Evolutionary conservation across 2,888 invertebrate genomes (phyloP).

Genomic region (Pyrgus malvae): DNA sequence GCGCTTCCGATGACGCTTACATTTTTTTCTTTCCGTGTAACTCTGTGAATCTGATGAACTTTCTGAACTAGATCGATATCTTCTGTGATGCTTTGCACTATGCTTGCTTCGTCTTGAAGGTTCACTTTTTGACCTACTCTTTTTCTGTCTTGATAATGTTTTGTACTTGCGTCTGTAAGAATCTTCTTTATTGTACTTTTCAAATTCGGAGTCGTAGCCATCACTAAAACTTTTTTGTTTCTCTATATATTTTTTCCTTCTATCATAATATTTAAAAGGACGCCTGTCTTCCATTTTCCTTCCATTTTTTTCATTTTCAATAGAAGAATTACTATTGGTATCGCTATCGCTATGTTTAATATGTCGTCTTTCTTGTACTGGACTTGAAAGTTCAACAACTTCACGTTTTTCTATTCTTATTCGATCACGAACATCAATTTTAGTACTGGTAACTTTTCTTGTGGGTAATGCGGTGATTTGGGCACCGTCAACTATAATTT

Average conservation of each 20-base stretch:
- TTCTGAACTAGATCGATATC: slow-evolving; percentile 58
- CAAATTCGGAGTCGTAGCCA: slow-evolving; percentile 65
- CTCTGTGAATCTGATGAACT: slow-evolving; percentile 62
- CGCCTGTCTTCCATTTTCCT: slow-evolving; percentile 52
- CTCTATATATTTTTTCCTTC: slow-evolving; percentile 58
- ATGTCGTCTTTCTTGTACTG: slow-evolving; percentile 54
- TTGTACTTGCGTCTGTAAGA: slow-evolving; percentile 49
- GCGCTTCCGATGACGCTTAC: slow-evolving; percentile 66
- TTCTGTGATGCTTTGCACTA: slow-evolving; percentile 53
- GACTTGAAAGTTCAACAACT: slow-evolving; percentile 74
- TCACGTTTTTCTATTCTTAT: slow-evolving; percentile 78
- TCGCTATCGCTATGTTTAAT: slow-evolving; percentile 53
- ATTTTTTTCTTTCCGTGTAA: slow-evolving; percentile 62
- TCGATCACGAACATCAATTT: slow-evolving; percentile 74
- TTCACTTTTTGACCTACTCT: slow-evolving; percentile 75
- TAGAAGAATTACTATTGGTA: slow-evolving; percentile 71
- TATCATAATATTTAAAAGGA: slow-evolving; percentile 56
- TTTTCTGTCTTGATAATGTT: slow-evolving; percentile 49
- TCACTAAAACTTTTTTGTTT: slow-evolving; percentile 77
- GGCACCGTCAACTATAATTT: slow-evolving; percentile 71
- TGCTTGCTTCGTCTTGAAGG: slow-evolving; percentile 60
- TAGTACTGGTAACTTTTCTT: slow-evolving; percentile 75
- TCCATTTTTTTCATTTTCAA: slow-evolving; percentile 60
- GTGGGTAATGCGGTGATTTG: slow-evolving; percentile 69
- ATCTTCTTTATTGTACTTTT: slow-evolving; percentile 48